Evolutionary conservation across 2,113 vertebrate genomes (phyloP), one percentile per base, ranked within the genome.

Genomic region (Progne subis): DNA sequence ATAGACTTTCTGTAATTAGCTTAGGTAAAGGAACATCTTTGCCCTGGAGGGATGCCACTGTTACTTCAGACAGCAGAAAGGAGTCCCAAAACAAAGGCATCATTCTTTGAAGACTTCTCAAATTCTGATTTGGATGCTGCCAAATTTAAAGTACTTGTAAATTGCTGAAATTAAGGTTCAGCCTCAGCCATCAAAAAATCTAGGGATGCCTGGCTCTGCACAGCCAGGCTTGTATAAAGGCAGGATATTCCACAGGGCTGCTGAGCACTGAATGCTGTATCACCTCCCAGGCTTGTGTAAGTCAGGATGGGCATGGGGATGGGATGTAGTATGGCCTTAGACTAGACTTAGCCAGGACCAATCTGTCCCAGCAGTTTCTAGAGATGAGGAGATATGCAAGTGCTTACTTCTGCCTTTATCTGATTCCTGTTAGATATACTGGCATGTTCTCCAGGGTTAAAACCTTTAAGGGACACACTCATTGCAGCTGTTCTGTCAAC

Each of bases 271-370:
- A 14, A 5, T 20, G 4, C 37, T 9, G 0, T 23, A 4, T 31
- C 13, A 6, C 17, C 43, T 67, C 11, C 28, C 39, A 21, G 74
- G 20, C n/a, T 24, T 0, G 0, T 26, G 47, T 55, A 57, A 21
- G 32, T 61, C 24, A 9, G 29, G 39, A 1, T 63, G 25, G 34
- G 7, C 17, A 5, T 2, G 21, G 50, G 29, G 3, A 3, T n/a
- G 19, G 25, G 25, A 24, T 39, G 67, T 47, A 25, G 3, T 46
- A 10, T 16, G 34, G 37, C 43, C 31, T 84, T 46, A 20, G 65
- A 46, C 15, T 5, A 64, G 53, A 28, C 17, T 61, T 61, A 12
- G 25, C 56, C 55, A 78, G 69, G 61, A 43, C 26, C 6, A 13
- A 1, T 43, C 37, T 83, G 28, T 18, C 34, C 6, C 31, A 37